Conservation (phyloP, 2,888 invertebrate genomes). For the Polydrusus tereticollis region DNA sequence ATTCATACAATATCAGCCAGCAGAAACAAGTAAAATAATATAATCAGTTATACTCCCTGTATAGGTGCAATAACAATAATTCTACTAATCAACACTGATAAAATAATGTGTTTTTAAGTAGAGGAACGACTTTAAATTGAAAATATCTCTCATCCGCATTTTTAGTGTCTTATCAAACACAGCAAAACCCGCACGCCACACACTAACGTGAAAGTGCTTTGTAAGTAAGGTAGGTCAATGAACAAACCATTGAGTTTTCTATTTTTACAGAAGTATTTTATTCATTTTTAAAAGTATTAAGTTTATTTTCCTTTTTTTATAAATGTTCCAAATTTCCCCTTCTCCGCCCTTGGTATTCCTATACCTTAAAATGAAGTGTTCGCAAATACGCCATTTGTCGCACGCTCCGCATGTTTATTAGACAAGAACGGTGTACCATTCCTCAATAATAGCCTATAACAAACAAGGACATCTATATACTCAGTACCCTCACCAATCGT, state of each 20-base stretch:
- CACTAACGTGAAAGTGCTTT: not conserved
- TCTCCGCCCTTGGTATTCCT: too few species aligned
- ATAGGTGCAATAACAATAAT: not conserved
- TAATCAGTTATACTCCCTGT: not conserved
- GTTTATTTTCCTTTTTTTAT: too few species aligned
- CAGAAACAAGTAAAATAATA: too few species aligned
- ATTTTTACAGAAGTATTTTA: too few species aligned
- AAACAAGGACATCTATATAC: not conserved
- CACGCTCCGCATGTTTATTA: not conserved
- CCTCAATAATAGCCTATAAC: too few species aligned
- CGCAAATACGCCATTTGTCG: too few species aligned
- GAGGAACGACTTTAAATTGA: conserved; percentile 8
- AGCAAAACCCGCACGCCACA: not conserved
- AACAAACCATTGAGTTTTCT: not conserved
- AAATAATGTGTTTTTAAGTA: conserved; percentile 5
- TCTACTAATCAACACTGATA: conserved; percentile 4
- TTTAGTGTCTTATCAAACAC: not conserved
- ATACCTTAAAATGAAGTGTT: too few species aligned
- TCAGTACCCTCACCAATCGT: not conserved
- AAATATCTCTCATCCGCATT: conserved; percentile 11
- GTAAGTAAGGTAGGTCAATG: conserved; percentile 1
- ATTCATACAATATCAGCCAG: too few species aligned
- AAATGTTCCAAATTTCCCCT: too few species aligned
- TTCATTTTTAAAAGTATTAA: too few species aligned
- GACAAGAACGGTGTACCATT: not conserved